Percentiles rank a stretch among this genome's conserved stretches.
Conservation (phyloP, 2,113 vertebrate genomes). For the Vidua chalybeata region DNA sequence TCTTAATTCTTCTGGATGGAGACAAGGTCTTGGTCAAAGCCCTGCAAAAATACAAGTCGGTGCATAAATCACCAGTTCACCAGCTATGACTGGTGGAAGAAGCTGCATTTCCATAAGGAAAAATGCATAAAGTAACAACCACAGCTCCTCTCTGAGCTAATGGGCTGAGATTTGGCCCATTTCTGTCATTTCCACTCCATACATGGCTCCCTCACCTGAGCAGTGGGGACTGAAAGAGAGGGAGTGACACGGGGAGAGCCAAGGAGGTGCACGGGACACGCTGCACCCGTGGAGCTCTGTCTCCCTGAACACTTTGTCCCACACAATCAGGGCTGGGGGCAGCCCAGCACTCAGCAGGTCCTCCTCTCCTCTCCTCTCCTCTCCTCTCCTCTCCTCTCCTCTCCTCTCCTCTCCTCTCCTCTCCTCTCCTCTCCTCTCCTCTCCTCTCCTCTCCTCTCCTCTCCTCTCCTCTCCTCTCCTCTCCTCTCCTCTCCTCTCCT, state of each 20-base stretch:
- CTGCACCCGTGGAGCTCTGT: neutral
- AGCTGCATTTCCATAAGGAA: neutral
- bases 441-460: too few species aligned
- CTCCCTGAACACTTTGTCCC: accelerated
- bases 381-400: too few species aligned
- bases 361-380: too few species aligned
- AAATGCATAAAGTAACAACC: too few species aligned
- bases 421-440: too few species aligned
- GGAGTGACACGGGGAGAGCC: neutral
- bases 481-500: too few species aligned
- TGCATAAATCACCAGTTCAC: neutral
- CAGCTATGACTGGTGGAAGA: neutral
- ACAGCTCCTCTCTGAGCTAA: neutral
- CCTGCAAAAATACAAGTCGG: slow-evolving; percentile 1
- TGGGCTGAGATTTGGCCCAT: neutral
- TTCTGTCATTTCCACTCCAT: neutral
- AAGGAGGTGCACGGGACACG: neutral
- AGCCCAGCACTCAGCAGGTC: neutral
- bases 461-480: too few species aligned
- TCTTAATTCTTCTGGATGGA: slow-evolving; percentile 20
- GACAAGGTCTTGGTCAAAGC: slow-evolving; percentile 42
- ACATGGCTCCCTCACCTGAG: accelerated
- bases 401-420: too few species aligned
- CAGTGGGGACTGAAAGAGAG: neutral
- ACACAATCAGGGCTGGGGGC: neutral